Base-by-base conservation (phyloP, 2,113 vertebrate species). In the Seriola aureovittata region DNA sequence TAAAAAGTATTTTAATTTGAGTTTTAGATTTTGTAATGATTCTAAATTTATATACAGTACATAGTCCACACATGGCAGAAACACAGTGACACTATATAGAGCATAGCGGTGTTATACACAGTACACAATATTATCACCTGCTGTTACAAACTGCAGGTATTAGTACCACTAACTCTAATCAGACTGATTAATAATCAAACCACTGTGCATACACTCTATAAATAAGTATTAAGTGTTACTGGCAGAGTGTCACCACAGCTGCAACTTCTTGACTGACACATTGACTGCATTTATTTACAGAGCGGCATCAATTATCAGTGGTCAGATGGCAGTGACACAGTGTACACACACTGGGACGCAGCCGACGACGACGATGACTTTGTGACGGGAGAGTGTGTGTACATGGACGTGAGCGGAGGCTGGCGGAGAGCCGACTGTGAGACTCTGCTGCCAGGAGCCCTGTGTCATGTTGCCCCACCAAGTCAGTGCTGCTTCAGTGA, bases 361-460 rank as follows among this genome's bases (percentile, higher is more conserved):
- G 54, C 34, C 0, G 93, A 97, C 0, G 91, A 96, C 0, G 95
- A 96, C 10, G 94, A 95, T 13, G 94, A 96, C 19, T 88, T 91
- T 9, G 86, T 95, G 69, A 75, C 88, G 4, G 97, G 96, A 77
- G 96, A 95, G 78, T 99, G 97, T 57, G 96, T 96, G 71, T 99
- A 95, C 89, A 96, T 99, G 23, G 96, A 98, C 25, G 92, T 94
- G 7, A 94, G 11, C 1, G 98, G 98, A 55, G 95, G 75, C 83
- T 99, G 98, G 98, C 96, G 89, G 48, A 94, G 92, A 0, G 89
- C 94, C 0, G 93, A 95, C 78, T 99, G 97, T 14, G 95, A 97
- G 42, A 94, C 82, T 48, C 60, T 59, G 77, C 94, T 98, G 36
- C 94, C 93, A 60, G 97, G 98, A 86, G 97, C 97, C 19, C 78